phyloP scores from a whole-genome alignment of 2,113 vertebrate species.

The Chlorocebus sabaeus region DNA sequence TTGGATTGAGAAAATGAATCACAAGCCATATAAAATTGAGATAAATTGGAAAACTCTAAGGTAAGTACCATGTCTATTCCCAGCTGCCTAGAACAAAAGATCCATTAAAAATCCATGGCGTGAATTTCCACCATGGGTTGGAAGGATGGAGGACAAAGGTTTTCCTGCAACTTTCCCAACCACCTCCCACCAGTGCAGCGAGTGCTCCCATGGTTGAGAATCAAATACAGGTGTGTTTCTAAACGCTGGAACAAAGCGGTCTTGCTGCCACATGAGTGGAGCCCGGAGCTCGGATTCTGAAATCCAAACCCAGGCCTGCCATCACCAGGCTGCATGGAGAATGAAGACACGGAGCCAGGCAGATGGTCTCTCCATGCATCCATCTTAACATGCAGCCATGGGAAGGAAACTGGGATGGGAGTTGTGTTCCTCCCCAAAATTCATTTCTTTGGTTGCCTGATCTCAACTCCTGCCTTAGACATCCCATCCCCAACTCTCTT shows the following conservation, averaged over 20 bases:
- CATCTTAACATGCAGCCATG: rapidly evolving
- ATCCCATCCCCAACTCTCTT: rapidly evolving
- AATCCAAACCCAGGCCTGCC: not conserved
- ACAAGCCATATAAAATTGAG: slow-evolving; percentile 61
- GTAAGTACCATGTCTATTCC: slow-evolving; percentile 35
- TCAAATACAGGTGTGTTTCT: not conserved
- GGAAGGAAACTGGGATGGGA: not conserved
- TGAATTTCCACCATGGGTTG: not conserved
- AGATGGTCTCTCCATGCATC: rapidly evolving
- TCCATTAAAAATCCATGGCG: not conserved
- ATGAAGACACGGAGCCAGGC: no score
- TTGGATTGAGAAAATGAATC: slow-evolving; percentile 62
- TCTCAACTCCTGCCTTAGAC: not conserved
- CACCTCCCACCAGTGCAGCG: not conserved
- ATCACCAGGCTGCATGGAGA: not conserved
- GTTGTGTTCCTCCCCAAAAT: rapidly evolving
- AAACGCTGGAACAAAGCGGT: not conserved
- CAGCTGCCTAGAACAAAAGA: not conserved
- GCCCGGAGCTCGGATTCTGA: not conserved
- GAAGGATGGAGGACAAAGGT: not conserved
- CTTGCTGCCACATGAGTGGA: not conserved
- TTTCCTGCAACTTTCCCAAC: not conserved
- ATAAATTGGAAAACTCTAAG: slow-evolving; percentile 48
- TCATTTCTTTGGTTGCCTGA: not conserved
- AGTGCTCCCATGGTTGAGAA: not conserved